Evolutionary conservation across 2,797 vertebrate genomes (phyloP).

Genomic region (Acanthis flammea): DNA sequence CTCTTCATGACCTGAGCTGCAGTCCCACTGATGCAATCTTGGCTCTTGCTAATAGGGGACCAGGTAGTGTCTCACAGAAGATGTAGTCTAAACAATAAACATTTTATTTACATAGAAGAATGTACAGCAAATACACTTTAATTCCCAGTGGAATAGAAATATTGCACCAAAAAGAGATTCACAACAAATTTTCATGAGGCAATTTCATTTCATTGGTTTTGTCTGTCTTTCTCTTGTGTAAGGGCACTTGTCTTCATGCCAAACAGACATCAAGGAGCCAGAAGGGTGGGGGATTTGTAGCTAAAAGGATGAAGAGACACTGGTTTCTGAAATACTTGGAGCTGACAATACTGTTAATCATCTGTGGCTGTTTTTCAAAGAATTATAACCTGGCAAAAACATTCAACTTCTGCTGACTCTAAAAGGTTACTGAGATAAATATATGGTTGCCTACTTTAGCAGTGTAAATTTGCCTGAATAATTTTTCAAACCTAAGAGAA

Average conservation of each 20-base stretch:
- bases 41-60: neutral
- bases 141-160: neutral
- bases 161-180: neutral
- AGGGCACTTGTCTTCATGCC: neutral
- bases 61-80: neutral
- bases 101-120: neutral
- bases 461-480: neutral
- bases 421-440: conserved; percentile 4
- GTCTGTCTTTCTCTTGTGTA: neutral
- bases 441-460: neutral
- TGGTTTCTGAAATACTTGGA: conserved; percentile 7
- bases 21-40: neutral
- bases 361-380: neutral
- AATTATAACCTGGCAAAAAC: neutral
- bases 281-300: neutral
- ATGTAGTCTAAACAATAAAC: neutral
- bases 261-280: conserved; percentile 21
- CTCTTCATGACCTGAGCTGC: neutral
- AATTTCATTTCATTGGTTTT: neutral
- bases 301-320: neutral
- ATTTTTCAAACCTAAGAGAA: neutral
- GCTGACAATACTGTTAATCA: neutral
- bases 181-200: neutral
- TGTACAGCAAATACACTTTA: neutral
- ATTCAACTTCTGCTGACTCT: conserved; percentile 13